Evolutionary conservation across 2,797 vertebrate genomes (phyloP).

Genomic region (Ctenosaura bakeri): DNA sequence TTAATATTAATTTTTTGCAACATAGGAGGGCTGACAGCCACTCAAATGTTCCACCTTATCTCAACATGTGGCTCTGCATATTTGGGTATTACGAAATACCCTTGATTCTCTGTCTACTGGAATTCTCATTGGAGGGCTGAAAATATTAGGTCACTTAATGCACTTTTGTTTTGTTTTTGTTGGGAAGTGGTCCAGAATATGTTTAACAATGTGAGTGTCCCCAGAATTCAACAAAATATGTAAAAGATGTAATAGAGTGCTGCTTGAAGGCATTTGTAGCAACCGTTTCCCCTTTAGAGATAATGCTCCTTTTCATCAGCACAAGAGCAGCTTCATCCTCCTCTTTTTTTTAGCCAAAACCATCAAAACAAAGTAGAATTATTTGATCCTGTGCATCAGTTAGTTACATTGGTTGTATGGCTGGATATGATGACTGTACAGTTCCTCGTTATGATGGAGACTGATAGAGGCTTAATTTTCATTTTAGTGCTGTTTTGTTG

Average conservation of each 20-base stretch:
- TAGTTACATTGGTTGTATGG: neutral
- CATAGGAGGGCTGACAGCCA: too few relatives aligned
- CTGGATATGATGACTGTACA: neutral
- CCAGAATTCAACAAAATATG: neutral
- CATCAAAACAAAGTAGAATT: neutral
- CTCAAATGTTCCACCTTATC: too few relatives aligned
- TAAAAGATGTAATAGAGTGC: neutral
- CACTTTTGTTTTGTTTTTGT: too few relatives aligned
- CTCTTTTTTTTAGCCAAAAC: neutral
- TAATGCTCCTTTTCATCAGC: neutral
- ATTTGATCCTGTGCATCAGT: neutral
- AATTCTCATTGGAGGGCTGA: too few relatives aligned
- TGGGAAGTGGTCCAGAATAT: too few relatives aligned
- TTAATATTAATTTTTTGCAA: too few relatives aligned
- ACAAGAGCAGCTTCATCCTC: neutral
- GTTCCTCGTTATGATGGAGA: neutral
- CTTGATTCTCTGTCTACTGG: too few relatives aligned
- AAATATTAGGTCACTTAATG: too few relatives aligned
- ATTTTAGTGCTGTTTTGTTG: neutral
- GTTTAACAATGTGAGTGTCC: neutral
- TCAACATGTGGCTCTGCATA: too few relatives aligned
- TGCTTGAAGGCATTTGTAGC: neutral
- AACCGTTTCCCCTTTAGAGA: neutral
- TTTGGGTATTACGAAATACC: too few relatives aligned
- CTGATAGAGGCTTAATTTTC: neutral